Base-by-base conservation (phyloP, 2,113 vertebrate species). In the Oryzias curvinotus region DNA sequence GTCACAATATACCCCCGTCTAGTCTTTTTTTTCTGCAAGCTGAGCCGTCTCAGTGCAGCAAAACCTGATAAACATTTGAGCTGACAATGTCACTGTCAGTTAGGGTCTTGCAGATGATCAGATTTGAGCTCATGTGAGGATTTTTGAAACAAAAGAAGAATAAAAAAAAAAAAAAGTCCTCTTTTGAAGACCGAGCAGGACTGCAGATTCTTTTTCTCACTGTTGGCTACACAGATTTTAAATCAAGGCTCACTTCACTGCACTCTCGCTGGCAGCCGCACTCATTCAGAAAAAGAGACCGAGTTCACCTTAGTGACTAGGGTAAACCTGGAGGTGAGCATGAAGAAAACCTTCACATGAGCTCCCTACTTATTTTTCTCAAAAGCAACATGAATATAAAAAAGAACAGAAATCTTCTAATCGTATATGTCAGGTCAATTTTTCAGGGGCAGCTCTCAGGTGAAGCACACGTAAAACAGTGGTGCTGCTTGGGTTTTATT, bases 401-500 rank as follows among this genome's bases (percentile, higher is more conserved):
- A 14, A 7, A 28, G 47, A 47, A 50, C 1, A 44, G 7, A 5
- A 16, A 49, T 16, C 19, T 25, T 26, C 4, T 25, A 13, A 26
- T 72, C 52, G 44, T 10, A n/a, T 5, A 7, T 36, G 3, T 5
- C n/a, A 46, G 65, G 57, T 77, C 55, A 64, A 57, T 51, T 42
- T 30, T 57, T 26, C 14, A 25, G 7, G 53, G 3, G 19, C 49
- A 68, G 63, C 48, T 53, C 65, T 64, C 75, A 61, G 66, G 50
- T 78, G 60, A 48, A 17, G 53, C 68, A 26, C 77, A 75, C 71
- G 77, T 83, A 73, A 81, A 76, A 90, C 87, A 92, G 89, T 82
- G 68, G 65, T 88, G 30, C 8, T 4, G 8, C 65, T 73, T 21
- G 58, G 61, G 68, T 46, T 65, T 73, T 56, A 28, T 58, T 12